Percentiles rank a stretch among this genome's conserved stretches.
Evolutionary conservation across 2,888 invertebrate genomes (phyloP).

Genomic region (Adelphocoris suturalis): DNA sequence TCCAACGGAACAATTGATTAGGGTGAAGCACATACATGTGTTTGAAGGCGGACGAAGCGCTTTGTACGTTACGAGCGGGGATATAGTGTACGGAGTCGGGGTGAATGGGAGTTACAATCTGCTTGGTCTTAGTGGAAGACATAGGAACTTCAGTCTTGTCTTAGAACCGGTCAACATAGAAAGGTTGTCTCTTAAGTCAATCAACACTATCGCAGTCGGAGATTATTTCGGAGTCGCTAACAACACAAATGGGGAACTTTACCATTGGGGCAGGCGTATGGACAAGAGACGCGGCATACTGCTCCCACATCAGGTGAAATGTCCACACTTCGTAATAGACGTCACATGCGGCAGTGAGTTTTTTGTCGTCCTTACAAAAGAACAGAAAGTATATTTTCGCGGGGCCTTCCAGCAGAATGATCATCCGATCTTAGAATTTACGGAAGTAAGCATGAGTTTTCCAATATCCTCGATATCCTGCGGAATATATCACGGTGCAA

Average conservation of each 20-base stretch:
- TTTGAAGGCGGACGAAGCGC: constrained; percentile 64
- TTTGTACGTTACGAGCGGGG: constrained; percentile 53
- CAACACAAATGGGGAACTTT: constrained; percentile 53
- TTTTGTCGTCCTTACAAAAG: constrained; percentile 59
- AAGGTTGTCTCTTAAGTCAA: constrained; percentile 48
- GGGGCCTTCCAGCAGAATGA: constrained; percentile 60
- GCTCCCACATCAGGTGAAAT: constrained; percentile 61
- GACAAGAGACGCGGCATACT: constrained; percentile 57
- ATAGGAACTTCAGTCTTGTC: constrained; percentile 27
- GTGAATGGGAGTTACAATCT: constrained; percentile 52
- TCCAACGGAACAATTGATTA: constrained; percentile 54
- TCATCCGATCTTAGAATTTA: constrained; percentile 48
- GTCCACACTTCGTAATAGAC: constrained; percentile 55
- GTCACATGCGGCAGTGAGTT: constrained; percentile 61
- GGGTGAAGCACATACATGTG: constrained; percentile 60
- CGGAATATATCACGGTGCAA: constrained; percentile 55
- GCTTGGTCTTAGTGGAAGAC: constrained; percentile 56
- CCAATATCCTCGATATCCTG: constrained; percentile 10
- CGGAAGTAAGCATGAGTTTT: constrained; percentile 19
- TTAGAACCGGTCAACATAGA: constrained; percentile 50
- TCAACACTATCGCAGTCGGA: constrained; percentile 53
- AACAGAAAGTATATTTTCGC: constrained; percentile 54
- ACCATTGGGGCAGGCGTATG: constrained; percentile 68
- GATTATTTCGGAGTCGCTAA: constrained; percentile 63
- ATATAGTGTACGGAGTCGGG: constrained; percentile 50